These are phyloP conservation scores for Acholoe squamosa DNA, from an alignment of 2,888 invertebrate genomes.

Conservation along the genomic window DNA sequence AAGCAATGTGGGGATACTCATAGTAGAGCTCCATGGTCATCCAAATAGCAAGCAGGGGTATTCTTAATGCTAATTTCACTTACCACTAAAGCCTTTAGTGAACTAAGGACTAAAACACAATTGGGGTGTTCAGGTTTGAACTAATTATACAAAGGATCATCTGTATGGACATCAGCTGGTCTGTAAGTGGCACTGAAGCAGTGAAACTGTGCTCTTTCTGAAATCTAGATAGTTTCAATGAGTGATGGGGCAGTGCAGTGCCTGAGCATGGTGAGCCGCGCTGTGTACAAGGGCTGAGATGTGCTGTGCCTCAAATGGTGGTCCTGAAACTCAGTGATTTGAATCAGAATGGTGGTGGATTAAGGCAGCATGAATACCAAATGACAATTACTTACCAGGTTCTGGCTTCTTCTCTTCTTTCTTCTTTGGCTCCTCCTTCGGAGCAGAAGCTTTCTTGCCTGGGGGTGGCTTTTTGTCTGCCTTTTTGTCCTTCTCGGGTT, in stretches of 20 bases:
- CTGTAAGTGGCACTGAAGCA: too few species aligned
- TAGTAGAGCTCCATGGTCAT: not conserved
- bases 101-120: too few species aligned
- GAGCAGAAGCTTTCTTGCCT: constrained; percentile 68
- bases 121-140: too few species aligned
- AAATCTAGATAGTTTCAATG: too few species aligned
- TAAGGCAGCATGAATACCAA: not conserved
- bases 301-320: not conserved
- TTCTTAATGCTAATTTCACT: not conserved
- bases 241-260: too few species aligned
- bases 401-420: constrained; percentile 63
- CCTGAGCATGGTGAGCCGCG: too few species aligned
- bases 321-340: not conserved
- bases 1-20: not conserved
- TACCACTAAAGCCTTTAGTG: constrained; percentile 24
- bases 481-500: constrained; percentile 66
- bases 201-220: too few species aligned
- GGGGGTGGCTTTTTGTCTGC: constrained; percentile 65
- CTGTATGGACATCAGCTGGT: too few species aligned
- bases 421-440: constrained; percentile 69
- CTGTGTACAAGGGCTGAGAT: too few species aligned
- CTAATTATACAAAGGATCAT: too few species aligned
- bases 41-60: not conserved
- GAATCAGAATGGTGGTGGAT: not conserved
- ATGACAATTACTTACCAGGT: constrained; percentile 1